phyloP scores from a whole-genome alignment of 2,113 vertebrate genomes.

The Eulacestoma nigropectus region DNA sequence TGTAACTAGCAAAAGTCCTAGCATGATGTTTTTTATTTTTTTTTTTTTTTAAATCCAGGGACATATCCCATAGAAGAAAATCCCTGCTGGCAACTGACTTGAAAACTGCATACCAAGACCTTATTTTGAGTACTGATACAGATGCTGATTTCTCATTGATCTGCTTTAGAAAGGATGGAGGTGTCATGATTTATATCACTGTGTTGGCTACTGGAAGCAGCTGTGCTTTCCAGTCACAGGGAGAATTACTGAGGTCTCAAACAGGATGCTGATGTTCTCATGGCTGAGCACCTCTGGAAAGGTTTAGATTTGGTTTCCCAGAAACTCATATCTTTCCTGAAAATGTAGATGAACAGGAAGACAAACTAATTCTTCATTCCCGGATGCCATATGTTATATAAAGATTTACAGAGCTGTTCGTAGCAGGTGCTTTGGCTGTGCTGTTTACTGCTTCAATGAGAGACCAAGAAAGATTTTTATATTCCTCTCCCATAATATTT shows the following conservation, averaged over 20 bases:
- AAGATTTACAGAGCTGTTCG: not conserved
- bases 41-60: not conserved
- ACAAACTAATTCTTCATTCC: not conserved
- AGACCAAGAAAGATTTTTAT: conserved; percentile 15
- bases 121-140: not conserved
- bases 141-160: not conserved
- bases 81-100: not conserved
- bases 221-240: not conserved
- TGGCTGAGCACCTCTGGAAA: not conserved
- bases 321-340: not conserved
- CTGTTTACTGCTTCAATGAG: not conserved
- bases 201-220: not conserved
- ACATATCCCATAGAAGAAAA: not conserved
- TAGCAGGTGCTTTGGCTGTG: not conserved
- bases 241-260: not conserved
- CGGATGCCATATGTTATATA: not conserved
- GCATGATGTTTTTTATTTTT: not conserved
- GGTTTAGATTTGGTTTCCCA: not conserved
- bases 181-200: not conserved
- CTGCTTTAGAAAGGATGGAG: not conserved
- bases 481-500: conserved; percentile 40
- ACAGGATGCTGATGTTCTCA: not conserved
- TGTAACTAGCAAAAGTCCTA: not conserved
- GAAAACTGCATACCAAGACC: not conserved
- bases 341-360: not conserved